These are phyloP conservation scores for Kryphioiulus occultus DNA, from an alignment of 2,888 invertebrate species.

Conservation along the genomic window DNA sequence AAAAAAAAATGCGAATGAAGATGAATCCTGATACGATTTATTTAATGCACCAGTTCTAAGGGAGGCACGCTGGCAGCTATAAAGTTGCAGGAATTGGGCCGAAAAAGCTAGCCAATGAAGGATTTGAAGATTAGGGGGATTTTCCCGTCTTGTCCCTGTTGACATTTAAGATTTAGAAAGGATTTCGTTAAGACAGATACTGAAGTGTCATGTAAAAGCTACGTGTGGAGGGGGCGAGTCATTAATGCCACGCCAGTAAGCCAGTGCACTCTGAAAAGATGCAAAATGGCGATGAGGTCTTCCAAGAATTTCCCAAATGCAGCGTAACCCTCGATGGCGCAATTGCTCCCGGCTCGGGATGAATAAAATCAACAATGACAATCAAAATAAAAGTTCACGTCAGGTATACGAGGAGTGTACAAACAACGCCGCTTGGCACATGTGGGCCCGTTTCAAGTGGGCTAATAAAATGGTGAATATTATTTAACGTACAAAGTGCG, in stretches of 20 bases:
- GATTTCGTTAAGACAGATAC: conserved; percentile 9
- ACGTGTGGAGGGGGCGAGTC: not conserved
- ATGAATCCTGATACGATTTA: not conserved
- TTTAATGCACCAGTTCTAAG: not conserved
- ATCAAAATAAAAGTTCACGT: not conserved
- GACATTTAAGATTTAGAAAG: conserved; percentile 30
- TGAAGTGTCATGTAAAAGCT: not conserved
- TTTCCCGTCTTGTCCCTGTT: conserved; percentile 27
- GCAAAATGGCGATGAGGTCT: not conserved
- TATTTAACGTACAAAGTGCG: not conserved
- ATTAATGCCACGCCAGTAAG: not conserved
- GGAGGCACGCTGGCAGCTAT: not conserved
- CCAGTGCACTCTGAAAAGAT: not conserved
- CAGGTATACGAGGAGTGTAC: no score
- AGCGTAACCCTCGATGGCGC: not conserved
- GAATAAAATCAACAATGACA: conserved; percentile 11
- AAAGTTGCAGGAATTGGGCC: not conserved
- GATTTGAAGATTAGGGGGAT: conserved; percentile 19
- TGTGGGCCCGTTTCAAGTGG: not conserved
- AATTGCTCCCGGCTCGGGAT: not conserved
- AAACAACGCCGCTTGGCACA: not conserved
- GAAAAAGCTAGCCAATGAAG: conserved; percentile 26
- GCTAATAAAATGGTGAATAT: not conserved
- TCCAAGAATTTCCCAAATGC: not conserved
- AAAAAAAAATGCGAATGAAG: not conserved